These are phyloP conservation scores for Pogonocherus hispidulus DNA, from an alignment of 2,888 invertebrate genomes.

Conservation along the genomic window DNA sequence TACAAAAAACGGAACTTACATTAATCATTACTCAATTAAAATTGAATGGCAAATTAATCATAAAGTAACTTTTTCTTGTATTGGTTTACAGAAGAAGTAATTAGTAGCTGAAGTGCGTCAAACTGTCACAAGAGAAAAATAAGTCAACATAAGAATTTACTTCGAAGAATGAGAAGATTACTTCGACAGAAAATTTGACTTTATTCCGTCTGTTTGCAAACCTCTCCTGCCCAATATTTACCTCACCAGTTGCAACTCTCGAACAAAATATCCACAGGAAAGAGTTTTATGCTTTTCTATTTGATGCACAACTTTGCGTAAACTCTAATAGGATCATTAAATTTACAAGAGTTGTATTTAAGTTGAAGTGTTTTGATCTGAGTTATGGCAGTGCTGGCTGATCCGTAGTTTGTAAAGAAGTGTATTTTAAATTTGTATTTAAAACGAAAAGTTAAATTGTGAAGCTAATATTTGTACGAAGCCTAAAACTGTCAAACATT, in stretches of 20 bases:
- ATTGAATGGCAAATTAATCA: not conserved
- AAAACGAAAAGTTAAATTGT: too few species aligned
- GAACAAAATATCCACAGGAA: not conserved
- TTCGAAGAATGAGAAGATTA: too few species aligned
- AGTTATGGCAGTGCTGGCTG: too few species aligned
- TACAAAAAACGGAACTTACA: not conserved
- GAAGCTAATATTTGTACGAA: too few species aligned
- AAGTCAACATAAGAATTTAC: not conserved
- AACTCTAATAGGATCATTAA: too few species aligned
- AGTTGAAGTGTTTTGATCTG: too few species aligned
- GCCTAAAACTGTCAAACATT: too few species aligned
- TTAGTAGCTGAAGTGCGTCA: not conserved
- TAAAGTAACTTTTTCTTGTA: slow-evolving; percentile 1
- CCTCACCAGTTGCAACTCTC: not conserved
- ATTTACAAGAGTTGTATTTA: too few species aligned
- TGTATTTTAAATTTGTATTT: too few species aligned
- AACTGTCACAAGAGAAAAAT: not conserved
- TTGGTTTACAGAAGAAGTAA: not conserved
- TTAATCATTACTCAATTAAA: not conserved
- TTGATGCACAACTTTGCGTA: not conserved
- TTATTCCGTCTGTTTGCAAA: not conserved
- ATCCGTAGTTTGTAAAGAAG: too few species aligned
- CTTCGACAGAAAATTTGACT: not conserved
- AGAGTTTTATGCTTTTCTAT: not conserved
- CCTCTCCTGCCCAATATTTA: not conserved